These are phyloP conservation scores for Aradophagus sp. DNA, from an alignment of 1,140 invertebrate species.

Conservation along the genomic window DNA sequence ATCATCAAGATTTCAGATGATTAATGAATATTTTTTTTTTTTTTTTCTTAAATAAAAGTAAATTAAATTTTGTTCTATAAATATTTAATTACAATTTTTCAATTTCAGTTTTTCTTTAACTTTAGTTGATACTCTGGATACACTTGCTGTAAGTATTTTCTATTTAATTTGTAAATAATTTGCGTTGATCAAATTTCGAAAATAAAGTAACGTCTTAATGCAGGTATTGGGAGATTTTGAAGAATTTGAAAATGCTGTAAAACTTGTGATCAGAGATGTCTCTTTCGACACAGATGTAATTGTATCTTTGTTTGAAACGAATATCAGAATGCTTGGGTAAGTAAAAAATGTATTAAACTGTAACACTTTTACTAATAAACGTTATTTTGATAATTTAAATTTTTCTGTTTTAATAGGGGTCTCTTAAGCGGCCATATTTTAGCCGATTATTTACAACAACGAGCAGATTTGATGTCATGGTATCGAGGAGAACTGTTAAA, in stretches of 20 bases:
- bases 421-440: conserved; percentile 95
- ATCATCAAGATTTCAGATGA: too few relatives aligned
- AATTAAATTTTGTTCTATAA: too few relatives aligned
- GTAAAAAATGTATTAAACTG: conserved; percentile 56
- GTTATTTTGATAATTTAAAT: background rate
- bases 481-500: conserved; percentile 92
- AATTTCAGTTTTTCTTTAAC: conserved; percentile 95
- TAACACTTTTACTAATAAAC: too few relatives aligned
- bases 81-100: too few relatives aligned
- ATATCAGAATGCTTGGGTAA: conserved; percentile 96
- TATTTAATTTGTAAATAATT: conserved; percentile 14
- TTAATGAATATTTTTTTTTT: too few relatives aligned
- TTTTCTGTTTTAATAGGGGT: conserved; percentile 77
- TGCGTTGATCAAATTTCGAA: background rate
- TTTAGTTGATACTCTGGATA: conserved; percentile 95
- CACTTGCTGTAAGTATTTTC: conserved; percentile 84
- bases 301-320: conserved; percentile 99
- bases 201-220: too few relatives aligned
- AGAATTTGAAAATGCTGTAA: conserved; percentile 94
- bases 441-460: conserved; percentile 86
- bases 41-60: too few relatives aligned
- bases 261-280: conserved; percentile 89
- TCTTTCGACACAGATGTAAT: conserved; percentile 95
- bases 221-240: conserved; percentile 91
- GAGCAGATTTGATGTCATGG: conserved; percentile 87